Conservation (phyloP, 2,797 vertebrate species). For the Hirundo rustica region DNA sequence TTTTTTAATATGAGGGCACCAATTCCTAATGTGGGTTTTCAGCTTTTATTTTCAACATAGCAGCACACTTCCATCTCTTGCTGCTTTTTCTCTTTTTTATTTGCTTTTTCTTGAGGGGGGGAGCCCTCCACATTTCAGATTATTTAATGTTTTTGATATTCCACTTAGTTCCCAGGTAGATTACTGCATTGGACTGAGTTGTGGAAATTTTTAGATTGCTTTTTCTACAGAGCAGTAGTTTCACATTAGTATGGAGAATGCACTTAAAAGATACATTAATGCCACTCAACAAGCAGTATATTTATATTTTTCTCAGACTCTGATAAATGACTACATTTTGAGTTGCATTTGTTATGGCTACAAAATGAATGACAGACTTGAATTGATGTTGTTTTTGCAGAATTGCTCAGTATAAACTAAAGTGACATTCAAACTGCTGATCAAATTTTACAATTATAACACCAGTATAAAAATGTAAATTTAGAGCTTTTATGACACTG, state of each 20-base stretch:
- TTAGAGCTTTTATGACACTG: slow-evolving; percentile 3
- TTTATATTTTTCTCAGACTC: slow-evolving; percentile 42
- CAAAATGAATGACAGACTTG: slow-evolving; percentile 48
- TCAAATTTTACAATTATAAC: slow-evolving; percentile 50
- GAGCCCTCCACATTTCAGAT: neutral
- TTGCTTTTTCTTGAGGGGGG: neutral
- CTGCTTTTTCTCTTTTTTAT: neutral
- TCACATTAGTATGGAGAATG: slow-evolving; percentile 8
- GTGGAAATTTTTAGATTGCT: slow-evolving; percentile 16
- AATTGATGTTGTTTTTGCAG: slow-evolving; percentile 29
- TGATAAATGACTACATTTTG: slow-evolving; percentile 37
- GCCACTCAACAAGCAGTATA: slow-evolving; percentile 3
- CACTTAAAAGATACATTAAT: slow-evolving; percentile 34
- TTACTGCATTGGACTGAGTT: neutral
- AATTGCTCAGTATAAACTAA: slow-evolving; percentile 48
- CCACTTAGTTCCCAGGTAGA: neutral
- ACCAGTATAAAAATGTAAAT: slow-evolving; percentile 49
- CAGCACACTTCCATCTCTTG: neutral
- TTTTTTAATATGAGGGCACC: neutral
- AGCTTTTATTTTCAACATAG: neutral
- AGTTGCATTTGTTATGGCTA: slow-evolving; percentile 30
- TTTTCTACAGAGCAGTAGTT: slow-evolving; percentile 19
- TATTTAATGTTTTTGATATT: slow-evolving; percentile 17
- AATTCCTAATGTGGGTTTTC: neutral
- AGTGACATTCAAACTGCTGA: slow-evolving; percentile 58